A percentile compares a stretch with the other conserved stretches of the same genome.
phyloP scores from a whole-genome alignment of 2,113 vertebrate species.

The Opisthocomus hoazin region DNA sequence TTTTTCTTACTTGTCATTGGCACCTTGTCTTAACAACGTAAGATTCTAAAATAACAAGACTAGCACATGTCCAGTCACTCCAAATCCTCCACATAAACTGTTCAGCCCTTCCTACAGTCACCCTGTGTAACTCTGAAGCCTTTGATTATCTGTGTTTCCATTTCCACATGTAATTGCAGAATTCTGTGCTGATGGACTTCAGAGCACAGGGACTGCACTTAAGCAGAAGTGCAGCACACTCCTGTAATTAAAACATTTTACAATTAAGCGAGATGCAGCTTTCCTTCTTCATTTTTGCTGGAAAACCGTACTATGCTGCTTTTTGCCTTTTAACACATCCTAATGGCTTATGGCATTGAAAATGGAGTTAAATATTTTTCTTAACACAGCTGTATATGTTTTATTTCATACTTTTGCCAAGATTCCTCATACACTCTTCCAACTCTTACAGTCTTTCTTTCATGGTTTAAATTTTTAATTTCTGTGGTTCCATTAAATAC shows the following conservation, averaged over 20 bases:
- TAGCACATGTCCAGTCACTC: neutral
- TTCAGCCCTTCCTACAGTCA: neutral
- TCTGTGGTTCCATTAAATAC: neutral
- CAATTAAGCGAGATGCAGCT: neutral
- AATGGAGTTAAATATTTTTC: neutral
- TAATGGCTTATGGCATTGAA: neutral
- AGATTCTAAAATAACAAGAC: neutral
- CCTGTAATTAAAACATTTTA: neutral
- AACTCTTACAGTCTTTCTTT: neutral
- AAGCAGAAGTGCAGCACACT: neutral
- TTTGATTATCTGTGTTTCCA: neutral
- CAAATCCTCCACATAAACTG: neutral
- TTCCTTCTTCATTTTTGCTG: neutral
- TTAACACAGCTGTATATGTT: neutral
- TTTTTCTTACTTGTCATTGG: neutral
- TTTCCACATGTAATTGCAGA: neutral
- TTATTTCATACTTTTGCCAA: slow-evolving; percentile 12
- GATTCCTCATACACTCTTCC: neutral
- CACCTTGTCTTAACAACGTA: neutral
- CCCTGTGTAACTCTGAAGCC: neutral
- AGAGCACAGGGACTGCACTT: neutral
- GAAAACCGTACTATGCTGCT: neutral
- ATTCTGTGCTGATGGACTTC: neutral
- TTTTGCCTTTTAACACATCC: neutral
- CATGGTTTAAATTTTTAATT: neutral